These are phyloP conservation scores for Rissa tridactyla DNA, from an alignment of 2,113 vertebrate species.

Conservation along the genomic window DNA sequence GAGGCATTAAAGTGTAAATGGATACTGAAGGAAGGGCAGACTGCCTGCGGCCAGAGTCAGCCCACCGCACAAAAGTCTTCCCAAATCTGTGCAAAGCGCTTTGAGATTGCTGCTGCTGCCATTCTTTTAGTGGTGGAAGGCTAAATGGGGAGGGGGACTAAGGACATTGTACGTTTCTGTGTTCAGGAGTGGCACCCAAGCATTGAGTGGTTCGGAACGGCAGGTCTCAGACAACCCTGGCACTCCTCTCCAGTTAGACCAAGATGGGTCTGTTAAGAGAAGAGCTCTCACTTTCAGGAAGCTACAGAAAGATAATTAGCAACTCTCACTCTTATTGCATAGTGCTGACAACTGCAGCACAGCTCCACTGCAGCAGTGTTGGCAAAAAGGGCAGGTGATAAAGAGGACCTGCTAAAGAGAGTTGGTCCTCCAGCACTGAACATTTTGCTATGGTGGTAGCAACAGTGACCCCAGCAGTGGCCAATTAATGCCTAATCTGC, in stretches of 20 bases:
- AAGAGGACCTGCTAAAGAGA: neutral
- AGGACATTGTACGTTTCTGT: neutral
- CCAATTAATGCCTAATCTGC: neutral
- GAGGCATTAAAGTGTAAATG: neutral
- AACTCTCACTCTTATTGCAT: fast-evolving
- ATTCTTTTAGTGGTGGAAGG: neutral
- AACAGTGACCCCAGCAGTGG: neutral
- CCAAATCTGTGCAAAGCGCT: neutral
- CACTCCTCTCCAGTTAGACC: neutral
- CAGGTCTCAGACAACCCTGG: neutral
- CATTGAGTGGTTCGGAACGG: neutral
- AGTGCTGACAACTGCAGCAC: neutral
- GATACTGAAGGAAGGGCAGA: neutral
- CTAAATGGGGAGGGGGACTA: neutral
- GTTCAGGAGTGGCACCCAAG: neutral
- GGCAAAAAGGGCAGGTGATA: neutral
- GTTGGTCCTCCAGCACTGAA: neutral
- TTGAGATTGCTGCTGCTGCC: neutral
- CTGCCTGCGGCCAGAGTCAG: neutral
- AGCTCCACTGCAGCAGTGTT: neutral
- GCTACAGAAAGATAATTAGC: neutral
- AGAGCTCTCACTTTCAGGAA: neutral
- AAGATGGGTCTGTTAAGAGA: neutral
- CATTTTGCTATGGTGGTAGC: neutral
- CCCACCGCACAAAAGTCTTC: neutral